These are phyloP conservation scores for Mesocentrotus franciscanus DNA, from an alignment of 53 echinoderm and acorn worm species.

Conservation along the genomic window DNA sequence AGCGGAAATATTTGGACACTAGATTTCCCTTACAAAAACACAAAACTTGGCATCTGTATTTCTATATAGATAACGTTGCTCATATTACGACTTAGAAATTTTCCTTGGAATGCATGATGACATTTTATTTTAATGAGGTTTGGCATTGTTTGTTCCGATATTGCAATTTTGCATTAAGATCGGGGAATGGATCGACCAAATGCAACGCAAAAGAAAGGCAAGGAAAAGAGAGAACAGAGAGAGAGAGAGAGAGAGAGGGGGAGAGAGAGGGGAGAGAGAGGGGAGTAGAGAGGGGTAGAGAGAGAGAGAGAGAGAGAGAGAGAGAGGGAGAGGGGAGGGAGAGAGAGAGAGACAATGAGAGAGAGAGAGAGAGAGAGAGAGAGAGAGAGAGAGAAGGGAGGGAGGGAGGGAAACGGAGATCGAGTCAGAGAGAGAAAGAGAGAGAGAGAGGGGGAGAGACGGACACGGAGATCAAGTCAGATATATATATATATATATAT, in stretches of 20 bases:
- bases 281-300: neutral
- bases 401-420: neutral
- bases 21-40: too few species aligned
- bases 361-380: neutral
- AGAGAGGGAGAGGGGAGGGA: neutral
- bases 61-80: too few species aligned
- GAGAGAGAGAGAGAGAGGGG: neutral
- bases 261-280: neutral
- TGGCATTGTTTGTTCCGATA: too few species aligned
- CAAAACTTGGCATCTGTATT: too few species aligned
- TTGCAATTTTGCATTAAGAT: neutral
- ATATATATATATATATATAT: neutral
- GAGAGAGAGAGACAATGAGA: neutral
- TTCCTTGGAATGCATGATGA: too few species aligned
- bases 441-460: neutral
- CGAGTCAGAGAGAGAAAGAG: neutral
- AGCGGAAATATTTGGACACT: too few species aligned
- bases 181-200: neutral
- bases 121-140: too few species aligned
- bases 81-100: too few species aligned
- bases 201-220: neutral
- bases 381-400: neutral
- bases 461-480: neutral
- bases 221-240: neutral
- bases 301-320: constrained; percentile 5